Conservation (phyloP, 2,113 vertebrate genomes). For the Pedetes capensis region DNA sequence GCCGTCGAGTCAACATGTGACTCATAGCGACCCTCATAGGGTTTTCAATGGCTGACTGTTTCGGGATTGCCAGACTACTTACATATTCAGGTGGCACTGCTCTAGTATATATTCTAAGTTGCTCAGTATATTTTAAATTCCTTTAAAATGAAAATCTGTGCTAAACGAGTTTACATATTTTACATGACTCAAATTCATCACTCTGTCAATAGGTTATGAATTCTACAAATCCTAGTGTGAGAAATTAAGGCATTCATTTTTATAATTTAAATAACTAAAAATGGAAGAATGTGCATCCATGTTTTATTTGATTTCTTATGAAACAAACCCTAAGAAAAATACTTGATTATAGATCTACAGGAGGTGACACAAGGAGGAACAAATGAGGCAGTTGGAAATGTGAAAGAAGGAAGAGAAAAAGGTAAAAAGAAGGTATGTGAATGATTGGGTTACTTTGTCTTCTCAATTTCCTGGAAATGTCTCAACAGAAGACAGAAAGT, state of each 20-base stretch:
- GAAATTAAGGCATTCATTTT: background rate
- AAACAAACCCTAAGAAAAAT: background rate
- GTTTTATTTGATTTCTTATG: background rate
- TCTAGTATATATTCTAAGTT: background rate
- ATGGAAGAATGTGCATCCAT: background rate
- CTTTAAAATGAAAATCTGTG: background rate
- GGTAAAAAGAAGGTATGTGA: too few relatives aligned
- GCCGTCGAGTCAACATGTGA: background rate
- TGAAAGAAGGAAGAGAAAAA: background rate
- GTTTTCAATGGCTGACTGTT: too few relatives aligned
- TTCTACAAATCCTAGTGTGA: background rate
- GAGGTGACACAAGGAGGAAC: background rate
- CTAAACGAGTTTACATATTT: background rate
- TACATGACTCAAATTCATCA: background rate
- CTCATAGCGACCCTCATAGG: background rate
- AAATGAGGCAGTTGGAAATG: background rate
- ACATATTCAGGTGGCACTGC: background rate
- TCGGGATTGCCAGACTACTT: too few relatives aligned
- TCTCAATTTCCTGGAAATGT: background rate
- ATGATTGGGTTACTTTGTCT: background rate
- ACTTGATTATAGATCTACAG: background rate
- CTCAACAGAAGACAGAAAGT: background rate
- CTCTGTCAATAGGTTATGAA: background rate
- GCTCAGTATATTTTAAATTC: background rate
- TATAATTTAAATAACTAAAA: background rate